Evolutionary conservation across 1,140 invertebrate genomes (phyloP).

Genomic region (Euwallacea similis): DNA sequence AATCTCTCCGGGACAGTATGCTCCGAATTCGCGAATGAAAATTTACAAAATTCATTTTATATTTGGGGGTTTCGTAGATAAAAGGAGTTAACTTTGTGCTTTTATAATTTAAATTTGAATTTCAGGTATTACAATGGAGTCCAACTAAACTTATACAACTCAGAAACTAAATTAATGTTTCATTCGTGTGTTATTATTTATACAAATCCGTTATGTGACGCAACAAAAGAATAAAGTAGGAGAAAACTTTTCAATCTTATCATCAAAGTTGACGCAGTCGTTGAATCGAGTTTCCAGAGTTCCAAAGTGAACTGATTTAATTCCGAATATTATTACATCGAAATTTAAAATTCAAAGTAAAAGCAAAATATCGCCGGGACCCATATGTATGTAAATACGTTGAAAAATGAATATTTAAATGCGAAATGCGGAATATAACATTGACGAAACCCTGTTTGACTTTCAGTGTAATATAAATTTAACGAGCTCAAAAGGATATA

Average conservation of each 20-base stretch:
- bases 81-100: neutral
- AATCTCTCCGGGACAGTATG: conserved; percentile 46
- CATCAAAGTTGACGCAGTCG: conserved; percentile 48
- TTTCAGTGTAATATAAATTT: conserved; percentile 28
- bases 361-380: conserved; percentile 52
- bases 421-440: conserved; percentile 39
- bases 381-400: conserved; percentile 55
- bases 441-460: conserved; percentile 36
- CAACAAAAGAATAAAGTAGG: conserved; percentile 39
- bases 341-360: conserved; percentile 56
- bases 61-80: neutral
- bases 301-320: conserved; percentile 55
- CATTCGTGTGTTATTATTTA: conserved; percentile 1
- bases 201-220: conserved; percentile 17
- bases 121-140: no score
- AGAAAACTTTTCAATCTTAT: conserved; percentile 52
- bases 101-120: neutral
- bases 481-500: conserved; percentile 12
- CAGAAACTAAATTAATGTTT: no score
- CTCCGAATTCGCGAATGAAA: conserved; percentile 29
- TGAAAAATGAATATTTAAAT: conserved; percentile 54
- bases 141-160: no score
- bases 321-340: conserved; percentile 54
- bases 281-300: conserved; percentile 48
- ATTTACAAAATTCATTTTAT: conserved; percentile 30